Evolutionary conservation across 1,140 invertebrate genomes (phyloP).

Genomic region (Meloidogyne hapla): DNA sequence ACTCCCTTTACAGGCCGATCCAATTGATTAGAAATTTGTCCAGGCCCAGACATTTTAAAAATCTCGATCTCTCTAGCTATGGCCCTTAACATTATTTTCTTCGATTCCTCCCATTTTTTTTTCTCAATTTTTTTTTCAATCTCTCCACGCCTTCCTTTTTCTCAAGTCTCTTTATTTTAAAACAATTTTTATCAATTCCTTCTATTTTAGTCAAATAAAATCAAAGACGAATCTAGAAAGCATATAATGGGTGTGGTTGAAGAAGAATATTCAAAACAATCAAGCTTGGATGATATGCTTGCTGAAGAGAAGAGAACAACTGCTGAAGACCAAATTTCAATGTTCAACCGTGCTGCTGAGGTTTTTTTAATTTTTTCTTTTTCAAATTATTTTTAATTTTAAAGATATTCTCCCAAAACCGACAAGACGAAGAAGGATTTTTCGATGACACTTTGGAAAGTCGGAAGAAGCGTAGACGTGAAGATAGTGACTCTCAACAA

Average conservation of each 20-base stretch:
- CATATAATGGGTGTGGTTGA: conserved; percentile 35
- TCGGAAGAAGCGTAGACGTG: conserved; percentile 69
- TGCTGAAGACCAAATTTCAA: conserved; percentile 77
- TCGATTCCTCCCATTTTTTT: too few relatives aligned
- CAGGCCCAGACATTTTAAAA: too few relatives aligned
- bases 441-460: conserved; percentile 73
- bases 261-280: conserved; percentile 42
- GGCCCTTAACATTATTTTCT: too few relatives aligned
- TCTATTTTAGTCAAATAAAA: conserved; percentile 4
- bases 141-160: too few relatives aligned
- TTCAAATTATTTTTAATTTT: not conserved
- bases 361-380: conserved; percentile 61
- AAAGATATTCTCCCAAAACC: conserved; percentile 40
- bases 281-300: conserved; percentile 66
- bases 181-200: too few relatives aligned
- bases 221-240: conserved; percentile 7
- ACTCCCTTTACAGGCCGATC: too few relatives aligned
- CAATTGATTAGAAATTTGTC: too few relatives aligned
- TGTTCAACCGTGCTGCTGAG: conserved; percentile 76
- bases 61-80: too few relatives aligned
- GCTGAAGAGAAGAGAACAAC: conserved; percentile 81
- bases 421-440: conserved; percentile 72
- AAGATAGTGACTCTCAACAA: conserved; percentile 72
- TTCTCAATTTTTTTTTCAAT: too few relatives aligned
- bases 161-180: too few relatives aligned